Evolutionary conservation across 1,140 invertebrate genomes (phyloP).

Genomic region (Nephila pilipes): DNA sequence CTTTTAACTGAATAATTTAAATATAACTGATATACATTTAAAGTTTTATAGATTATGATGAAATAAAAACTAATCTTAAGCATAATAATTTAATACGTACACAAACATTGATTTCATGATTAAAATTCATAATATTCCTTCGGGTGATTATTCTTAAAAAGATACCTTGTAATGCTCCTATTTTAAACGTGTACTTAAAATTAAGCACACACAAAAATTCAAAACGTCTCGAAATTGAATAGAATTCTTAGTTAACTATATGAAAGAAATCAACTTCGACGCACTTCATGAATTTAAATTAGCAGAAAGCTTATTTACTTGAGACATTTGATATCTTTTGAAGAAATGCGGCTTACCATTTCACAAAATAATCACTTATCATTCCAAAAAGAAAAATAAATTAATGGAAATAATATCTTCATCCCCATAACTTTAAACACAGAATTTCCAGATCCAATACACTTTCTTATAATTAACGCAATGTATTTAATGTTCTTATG

Average conservation of each 20-base stretch:
- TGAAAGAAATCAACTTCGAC: not conserved
- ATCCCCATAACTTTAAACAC: too few species aligned
- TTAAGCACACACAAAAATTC: not conserved
- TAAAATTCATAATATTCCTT: not conserved
- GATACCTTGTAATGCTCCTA: too few species aligned
- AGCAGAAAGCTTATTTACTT: not conserved
- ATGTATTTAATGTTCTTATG: too few species aligned
- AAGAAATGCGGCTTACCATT: not conserved
- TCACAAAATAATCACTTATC: not conserved
- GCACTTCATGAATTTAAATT: not conserved
- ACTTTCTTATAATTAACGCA: too few species aligned
- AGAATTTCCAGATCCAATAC: too few species aligned
- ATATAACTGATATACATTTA: not conserved
- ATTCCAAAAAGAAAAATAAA: not conserved
- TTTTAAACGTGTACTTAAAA: not conserved
- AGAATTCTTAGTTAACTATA: not conserved
- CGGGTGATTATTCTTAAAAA: not conserved
- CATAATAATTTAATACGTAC: not conserved
- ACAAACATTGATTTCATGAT: not conserved
- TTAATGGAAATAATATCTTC: not conserved
- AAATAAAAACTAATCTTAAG: not conserved
- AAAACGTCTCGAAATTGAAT: not conserved
- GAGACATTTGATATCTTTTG: not conserved
- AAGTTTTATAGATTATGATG: not conserved
- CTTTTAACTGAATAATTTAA: not conserved